phyloP scores from a whole-genome alignment of 2,888 invertebrate genomes.

The Athalia cordata region DNA sequence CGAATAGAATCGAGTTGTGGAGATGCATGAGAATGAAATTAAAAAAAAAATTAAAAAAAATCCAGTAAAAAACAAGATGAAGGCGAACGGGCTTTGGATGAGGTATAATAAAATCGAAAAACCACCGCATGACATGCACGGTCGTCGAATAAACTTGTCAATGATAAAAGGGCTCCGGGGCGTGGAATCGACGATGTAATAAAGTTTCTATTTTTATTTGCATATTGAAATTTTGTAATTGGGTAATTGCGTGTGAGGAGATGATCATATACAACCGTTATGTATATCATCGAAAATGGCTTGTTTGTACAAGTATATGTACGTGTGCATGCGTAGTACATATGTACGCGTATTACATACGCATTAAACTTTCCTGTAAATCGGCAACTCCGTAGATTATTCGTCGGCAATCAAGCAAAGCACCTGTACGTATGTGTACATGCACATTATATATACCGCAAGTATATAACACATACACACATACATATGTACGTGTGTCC shows the following conservation, averaged over 20 bases:
- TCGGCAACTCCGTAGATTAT: constrained; percentile 20
- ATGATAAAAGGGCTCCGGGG: not conserved
- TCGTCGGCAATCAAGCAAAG: constrained; percentile 36
- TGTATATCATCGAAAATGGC: too few species aligned
- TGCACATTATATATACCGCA: not conserved
- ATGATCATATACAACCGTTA: not conserved
- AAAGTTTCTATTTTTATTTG: not conserved
- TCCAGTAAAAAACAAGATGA: too few species aligned
- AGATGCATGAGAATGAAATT: constrained; percentile 15
- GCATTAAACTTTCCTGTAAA: not conserved
- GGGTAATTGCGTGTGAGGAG: not conserved
- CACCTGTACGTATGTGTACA: not conserved
- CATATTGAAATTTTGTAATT: not conserved
- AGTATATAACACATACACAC: too few species aligned
- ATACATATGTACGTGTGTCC: too few species aligned
- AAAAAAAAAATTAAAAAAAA: not conserved
- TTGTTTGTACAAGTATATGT: not conserved
- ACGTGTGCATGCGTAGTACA: not conserved
- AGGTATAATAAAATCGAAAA: too few species aligned
- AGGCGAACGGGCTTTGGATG: too few species aligned
- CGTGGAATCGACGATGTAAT: not conserved
- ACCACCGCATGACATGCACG: too few species aligned
- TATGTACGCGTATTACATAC: not conserved
- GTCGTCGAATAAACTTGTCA: too few species aligned
- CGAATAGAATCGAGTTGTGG: not conserved